Base-by-base conservation (phyloP, 2,888 invertebrate genomes). In the Mesoligia furuncula region DNA sequence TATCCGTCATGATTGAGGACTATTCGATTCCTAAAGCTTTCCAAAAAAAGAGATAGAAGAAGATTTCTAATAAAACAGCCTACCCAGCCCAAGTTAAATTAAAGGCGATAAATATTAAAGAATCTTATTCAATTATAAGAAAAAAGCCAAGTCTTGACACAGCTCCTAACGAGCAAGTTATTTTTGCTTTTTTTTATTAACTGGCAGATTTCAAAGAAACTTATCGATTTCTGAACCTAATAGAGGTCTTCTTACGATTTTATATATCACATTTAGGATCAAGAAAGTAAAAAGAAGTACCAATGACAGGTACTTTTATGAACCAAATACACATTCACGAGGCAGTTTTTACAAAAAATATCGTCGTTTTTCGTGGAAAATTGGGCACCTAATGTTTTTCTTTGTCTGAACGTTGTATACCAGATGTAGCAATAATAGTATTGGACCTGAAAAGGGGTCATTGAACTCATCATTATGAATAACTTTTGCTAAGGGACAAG, bases 51-150 rank as follows among this genome's bases (percentile, higher is more conserved):
- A n/a, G 57, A 71, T 59, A 45, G 7, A 80, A 73, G 0, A 71
- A 74, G 8, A 68, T 68, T 48, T 79, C 15, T 54, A 62, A 79
- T 59, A 71, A 64, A 67, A 57, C 39, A 61, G 15, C 20, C 54
- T n/a, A 4, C 5, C 4, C 13, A 57, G 54, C 54, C n/a, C 7
- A 70, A 66, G 48, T 73, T n/a, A 70, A 80, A 80, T 80, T 70
- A 85, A 80, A 48, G 80, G 67, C 42, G 24, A 67, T 84, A 73
- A 72, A 69, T 73, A 79, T 84, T 66, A 51, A 67, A 74, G n/a
- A 80, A 74, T 39, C 74, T 31, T 64, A n/a, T 64, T 85, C 62
- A 59, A 48, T 75, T 85, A 39, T 57, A 45, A 64, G 57, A 70
- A 71, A 62, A 31, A 62, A 7, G 17, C 31, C 17, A 70, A 62